Percentiles rank a stretch among this genome's conserved stretches.
Conservation (phyloP, 2,797 vertebrate genomes). For the Anabacerthia variegaticeps region DNA sequence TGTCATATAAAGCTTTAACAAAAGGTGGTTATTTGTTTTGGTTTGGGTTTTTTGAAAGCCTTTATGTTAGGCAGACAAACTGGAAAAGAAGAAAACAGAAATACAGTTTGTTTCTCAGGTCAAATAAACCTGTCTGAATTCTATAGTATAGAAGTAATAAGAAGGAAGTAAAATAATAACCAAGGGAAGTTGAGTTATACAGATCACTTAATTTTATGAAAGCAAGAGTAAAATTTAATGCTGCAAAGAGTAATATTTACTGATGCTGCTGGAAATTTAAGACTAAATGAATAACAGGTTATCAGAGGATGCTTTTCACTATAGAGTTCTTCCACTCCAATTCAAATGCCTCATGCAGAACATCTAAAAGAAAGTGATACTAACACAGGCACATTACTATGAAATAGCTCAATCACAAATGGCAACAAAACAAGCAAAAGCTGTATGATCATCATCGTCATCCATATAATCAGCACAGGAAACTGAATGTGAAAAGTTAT, state of each 20-base stretch:
- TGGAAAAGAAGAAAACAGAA: not conserved
- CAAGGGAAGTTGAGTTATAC: not conserved
- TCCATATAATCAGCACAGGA: not conserved
- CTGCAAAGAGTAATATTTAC: not conserved
- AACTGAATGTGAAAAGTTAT: not conserved
- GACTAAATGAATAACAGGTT: not conserved
- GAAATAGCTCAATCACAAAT: not conserved
- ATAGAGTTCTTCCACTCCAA: not conserved
- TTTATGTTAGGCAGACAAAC: not conserved
- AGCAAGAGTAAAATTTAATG: not conserved
- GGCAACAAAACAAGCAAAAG: not conserved
- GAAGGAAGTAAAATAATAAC: not conserved
- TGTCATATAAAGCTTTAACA: not conserved
- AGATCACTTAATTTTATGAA: not conserved
- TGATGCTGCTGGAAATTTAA: not conserved
- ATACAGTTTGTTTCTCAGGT: not conserved
- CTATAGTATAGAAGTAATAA: not conserved
- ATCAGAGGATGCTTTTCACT: not conserved
- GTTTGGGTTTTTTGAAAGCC: not conserved
- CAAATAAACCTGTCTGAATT: not conserved
- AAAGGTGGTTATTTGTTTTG: not conserved
- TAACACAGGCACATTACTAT: not conserved
- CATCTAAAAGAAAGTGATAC: not conserved
- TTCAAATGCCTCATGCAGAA: not conserved
- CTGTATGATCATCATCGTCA: not conserved